Base-by-base conservation (phyloP, 2,113 vertebrate genomes). In the Triplophysa siluroides region DNA sequence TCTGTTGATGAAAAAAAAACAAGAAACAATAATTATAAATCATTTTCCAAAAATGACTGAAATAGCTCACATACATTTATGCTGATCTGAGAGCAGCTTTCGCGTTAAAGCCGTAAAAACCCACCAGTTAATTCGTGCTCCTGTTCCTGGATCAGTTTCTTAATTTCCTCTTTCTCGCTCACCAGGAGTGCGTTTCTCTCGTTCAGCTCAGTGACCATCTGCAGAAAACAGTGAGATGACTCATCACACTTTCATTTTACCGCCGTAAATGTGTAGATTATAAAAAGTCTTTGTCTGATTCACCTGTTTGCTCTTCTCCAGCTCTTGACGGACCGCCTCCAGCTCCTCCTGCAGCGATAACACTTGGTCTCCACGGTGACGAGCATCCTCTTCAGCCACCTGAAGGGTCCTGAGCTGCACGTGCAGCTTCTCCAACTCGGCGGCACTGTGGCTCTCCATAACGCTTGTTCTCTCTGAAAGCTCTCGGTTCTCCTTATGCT, bases 401-500 rank as follows among this genome's bases (percentile, higher is more conserved):
- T 92, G 92, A 12, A 99, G 93, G 67, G 92, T 91, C 70, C 94
- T 93, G 21, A 96, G 90, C 12, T 96, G 95, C 76, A 70, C 88
- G 16, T 89, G 90, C 62, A 96, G 90, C 87, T 92, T 96, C 77
- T 97, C 95, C 5, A 91, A 93, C 88, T 98, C 96, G 0, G 88
- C 83, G 7, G 77, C 86, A 60, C 92, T 94, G 0, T 88, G 83
- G 84, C 83, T 89, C 89, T 95, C 95, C 70, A 94, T 77, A 52
- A 1, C 89, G 68, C 67, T 91, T 86, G 97, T 84, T 85, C 90
- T 95, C 89, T 98, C 96, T 81, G 91, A 87, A 81, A 99, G 89
- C 70, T 92, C 93, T 87, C 92, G 95, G 92, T 96, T 96, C 79
- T 98, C 97, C 91, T 95, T 97, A 76, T 94, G 94, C 98, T 99